These are phyloP conservation scores for Merops nubicus DNA, from an alignment of 2,113 vertebrate genomes.

Conservation along the genomic window DNA sequence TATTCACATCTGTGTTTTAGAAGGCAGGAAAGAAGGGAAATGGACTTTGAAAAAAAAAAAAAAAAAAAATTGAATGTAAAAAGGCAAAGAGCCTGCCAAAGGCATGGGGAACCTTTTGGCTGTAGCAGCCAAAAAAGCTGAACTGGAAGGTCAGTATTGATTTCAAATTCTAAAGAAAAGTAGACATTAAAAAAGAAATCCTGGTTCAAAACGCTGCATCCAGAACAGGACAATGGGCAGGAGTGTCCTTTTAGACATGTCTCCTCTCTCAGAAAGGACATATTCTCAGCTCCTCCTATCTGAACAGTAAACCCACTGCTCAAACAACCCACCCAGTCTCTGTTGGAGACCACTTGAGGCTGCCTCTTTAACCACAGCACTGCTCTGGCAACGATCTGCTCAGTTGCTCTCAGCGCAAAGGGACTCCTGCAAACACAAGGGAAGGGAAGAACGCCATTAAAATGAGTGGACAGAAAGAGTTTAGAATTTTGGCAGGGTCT, in stretches of 20 bases:
- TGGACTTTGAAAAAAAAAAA: background rate
- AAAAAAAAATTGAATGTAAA: background rate
- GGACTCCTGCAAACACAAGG: background rate
- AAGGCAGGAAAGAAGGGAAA: background rate
- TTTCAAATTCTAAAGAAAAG: background rate
- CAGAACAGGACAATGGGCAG: background rate
- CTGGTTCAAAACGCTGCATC: background rate
- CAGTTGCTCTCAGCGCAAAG: accelerated
- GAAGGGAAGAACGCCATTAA: background rate
- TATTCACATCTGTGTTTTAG: background rate
- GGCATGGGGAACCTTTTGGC: background rate
- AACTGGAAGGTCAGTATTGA: background rate
- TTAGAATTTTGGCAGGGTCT: background rate
- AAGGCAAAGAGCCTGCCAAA: background rate
- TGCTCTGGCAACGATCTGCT: background rate
- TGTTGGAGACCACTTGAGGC: too few species aligned
- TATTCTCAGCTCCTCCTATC: background rate
- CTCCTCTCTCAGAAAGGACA: background rate
- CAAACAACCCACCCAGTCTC: background rate
- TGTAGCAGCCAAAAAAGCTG: background rate
- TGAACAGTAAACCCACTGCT: background rate
- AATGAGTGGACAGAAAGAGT: background rate
- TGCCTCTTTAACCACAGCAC: accelerated
- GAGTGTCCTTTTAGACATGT: background rate
- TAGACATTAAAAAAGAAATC: background rate